A percentile compares a stretch with the other conserved stretches of the same genome.
Evolutionary conservation across 2,797 vertebrate species (phyloP).

Genomic region (Clarias platycephalus): DNA sequence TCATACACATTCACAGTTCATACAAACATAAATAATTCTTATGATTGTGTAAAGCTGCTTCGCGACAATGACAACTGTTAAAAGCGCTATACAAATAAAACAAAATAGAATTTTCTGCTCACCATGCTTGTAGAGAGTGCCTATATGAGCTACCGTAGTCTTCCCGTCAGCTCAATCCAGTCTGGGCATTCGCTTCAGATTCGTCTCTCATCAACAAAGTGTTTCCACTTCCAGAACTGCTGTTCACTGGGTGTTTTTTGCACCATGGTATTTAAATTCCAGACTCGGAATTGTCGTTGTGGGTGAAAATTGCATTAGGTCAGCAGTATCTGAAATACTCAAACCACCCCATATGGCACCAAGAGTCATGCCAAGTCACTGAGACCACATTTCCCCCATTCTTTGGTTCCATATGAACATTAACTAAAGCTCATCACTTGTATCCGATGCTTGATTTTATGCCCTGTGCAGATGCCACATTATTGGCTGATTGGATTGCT

Average conservation of each 20-base stretch:
- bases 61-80: no score
- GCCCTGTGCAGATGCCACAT: not conserved
- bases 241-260: not conserved
- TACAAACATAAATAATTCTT: no score
- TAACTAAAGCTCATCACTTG: not conserved
- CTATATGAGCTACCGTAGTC: not conserved
- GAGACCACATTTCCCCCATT: not conserved
- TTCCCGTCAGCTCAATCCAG: not conserved
- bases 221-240: not conserved
- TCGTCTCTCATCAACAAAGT: not conserved
- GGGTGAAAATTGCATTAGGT: not conserved
- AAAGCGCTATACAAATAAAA: no score
- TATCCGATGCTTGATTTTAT: not conserved
- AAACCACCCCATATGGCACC: not conserved
- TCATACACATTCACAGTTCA: no score
- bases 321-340: conserved; percentile 4
- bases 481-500: not conserved
- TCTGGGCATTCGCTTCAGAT: not conserved
- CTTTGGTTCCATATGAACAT: not conserved
- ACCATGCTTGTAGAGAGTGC: not conserved
- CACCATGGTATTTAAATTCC: not conserved
- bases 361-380: not conserved
- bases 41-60: no score
- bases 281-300: no score
- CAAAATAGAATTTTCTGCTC: not conserved